Percentiles rank a stretch among this genome's conserved stretches.
phyloP scores from a whole-genome alignment of 2,113 vertebrate genomes.

The Alouatta palliata region DNA sequence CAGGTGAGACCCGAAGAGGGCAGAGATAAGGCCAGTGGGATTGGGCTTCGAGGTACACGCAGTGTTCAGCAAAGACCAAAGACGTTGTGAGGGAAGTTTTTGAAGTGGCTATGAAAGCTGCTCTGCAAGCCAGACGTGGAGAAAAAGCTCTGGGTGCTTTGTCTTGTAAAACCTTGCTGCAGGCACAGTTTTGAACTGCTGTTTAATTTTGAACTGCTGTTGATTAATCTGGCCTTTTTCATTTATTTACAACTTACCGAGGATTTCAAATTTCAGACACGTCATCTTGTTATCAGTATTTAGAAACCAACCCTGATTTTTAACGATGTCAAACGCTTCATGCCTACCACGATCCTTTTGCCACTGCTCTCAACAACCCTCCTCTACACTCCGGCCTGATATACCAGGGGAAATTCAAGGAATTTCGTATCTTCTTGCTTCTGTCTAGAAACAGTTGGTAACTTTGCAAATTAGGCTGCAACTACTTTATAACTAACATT shows the following conservation, averaged over 20 bases:
- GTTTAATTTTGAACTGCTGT: slow-evolving; percentile 89
- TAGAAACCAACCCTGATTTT: background rate
- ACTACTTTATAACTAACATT: background rate
- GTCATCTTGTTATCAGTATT: background rate
- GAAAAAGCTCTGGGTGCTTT: slow-evolving; percentile 90
- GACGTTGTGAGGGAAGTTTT: slow-evolving; percentile 90
- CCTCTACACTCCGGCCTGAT: too few relatives aligned
- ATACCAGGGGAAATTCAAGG: background rate
- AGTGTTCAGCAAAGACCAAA: slow-evolving; percentile 91
- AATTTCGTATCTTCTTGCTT: background rate
- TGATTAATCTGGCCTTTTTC: slow-evolving; percentile 90
- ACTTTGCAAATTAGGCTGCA: background rate
- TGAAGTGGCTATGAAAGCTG: slow-evolving; percentile 90
- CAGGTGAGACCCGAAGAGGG: slow-evolving; percentile 82
- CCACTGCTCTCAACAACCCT: background rate
- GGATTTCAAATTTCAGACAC: slow-evolving; percentile 83
- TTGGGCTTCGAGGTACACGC: slow-evolving; percentile 89
- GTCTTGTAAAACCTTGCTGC: slow-evolving; percentile 87
- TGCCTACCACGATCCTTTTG: background rate
- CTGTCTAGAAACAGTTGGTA: background rate
- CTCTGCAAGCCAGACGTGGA: slow-evolving; percentile 89
- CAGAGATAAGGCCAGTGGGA: slow-evolving; percentile 89
- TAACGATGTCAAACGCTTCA: background rate
- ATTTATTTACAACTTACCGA: slow-evolving; percentile 90
- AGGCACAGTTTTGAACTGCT: slow-evolving; percentile 88